A percentile compares a stretch with the other conserved stretches of the same genome.
Evolutionary conservation across 2,888 invertebrate species (phyloP).

Genomic region (Colostygia pectinataria): DNA sequence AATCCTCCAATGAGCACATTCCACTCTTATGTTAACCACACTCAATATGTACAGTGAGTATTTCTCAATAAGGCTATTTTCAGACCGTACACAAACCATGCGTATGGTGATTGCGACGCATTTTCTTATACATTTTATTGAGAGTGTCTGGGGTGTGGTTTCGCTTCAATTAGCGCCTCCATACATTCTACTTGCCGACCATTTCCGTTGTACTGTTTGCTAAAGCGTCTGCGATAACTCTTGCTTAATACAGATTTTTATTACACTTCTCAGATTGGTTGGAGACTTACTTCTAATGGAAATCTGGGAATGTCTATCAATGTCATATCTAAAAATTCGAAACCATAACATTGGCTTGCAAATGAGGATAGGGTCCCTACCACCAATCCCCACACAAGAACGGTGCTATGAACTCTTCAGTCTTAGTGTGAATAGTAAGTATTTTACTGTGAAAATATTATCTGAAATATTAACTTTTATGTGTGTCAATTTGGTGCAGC

Average conservation of each 20-base stretch:
- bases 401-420: slow-evolving; percentile 57
- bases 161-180: no score
- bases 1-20: slow-evolving; percentile 79
- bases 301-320: slow-evolving; percentile 82
- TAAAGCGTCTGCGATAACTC: no score
- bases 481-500: no score
- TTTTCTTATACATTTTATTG: no score
- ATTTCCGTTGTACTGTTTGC: no score
- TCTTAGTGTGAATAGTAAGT: slow-evolving; percentile 65
- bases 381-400: slow-evolving; percentile 58
- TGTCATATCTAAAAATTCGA: slow-evolving; percentile 55
- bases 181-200: no score
- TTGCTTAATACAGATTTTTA: not conserved
- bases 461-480: no score
- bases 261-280: slow-evolving; percentile 60
- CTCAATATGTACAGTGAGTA: slow-evolving; percentile 84
- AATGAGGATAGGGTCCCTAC: slow-evolving; percentile 63
- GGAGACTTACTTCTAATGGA: slow-evolving; percentile 84
- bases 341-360: slow-evolving; percentile 44
- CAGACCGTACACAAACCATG: no score
- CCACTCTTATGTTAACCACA: slow-evolving; percentile 78
- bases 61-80: not conserved
- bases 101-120: no score
- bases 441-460: not conserved
- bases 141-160: no score